Conservation (phyloP, 2,797 vertebrate genomes). For the Rhinophrynus dorsalis region DNA sequence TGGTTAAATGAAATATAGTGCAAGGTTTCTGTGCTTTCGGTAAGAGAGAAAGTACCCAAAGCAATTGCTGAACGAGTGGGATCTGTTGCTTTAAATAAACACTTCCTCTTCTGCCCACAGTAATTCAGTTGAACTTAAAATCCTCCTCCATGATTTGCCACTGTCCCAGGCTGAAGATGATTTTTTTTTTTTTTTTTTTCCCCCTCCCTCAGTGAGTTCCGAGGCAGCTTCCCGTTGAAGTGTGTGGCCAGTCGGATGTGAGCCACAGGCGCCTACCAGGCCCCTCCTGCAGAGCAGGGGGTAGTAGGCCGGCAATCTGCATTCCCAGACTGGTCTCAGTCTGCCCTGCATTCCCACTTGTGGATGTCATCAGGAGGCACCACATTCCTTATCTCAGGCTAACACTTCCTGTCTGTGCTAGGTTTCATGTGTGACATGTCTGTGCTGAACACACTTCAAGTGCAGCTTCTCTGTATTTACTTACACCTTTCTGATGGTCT, state of each 20-base stretch:
- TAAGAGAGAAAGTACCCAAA: too few species aligned
- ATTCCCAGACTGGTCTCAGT: constrained; percentile 46
- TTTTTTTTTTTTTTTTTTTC: background rate
- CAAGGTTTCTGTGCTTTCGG: too few species aligned
- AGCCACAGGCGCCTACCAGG: constrained; percentile 23
- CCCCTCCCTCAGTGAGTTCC: background rate
- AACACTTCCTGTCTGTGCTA: constrained; percentile 40
- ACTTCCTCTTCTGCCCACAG: constrained; percentile 15
- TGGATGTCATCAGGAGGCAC: constrained; percentile 46
- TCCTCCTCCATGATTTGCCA: background rate
- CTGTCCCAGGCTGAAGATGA: constrained; percentile 3
- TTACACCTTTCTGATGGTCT: background rate
- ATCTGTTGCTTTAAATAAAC: too few species aligned
- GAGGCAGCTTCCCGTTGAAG: background rate
- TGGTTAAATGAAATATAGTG: too few species aligned
- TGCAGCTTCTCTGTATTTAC: background rate
- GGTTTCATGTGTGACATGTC: constrained; percentile 5
- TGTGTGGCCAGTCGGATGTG: constrained; percentile 10
- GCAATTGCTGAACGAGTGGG: background rate
- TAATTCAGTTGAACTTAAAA: constrained; percentile 5
- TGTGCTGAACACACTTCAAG: background rate
- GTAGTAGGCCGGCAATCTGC: constrained; percentile 18
- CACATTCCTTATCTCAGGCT: constrained; percentile 43
- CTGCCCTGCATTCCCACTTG: constrained; percentile 46
- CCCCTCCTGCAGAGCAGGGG: constrained; percentile 34